These are phyloP conservation scores for Apodemus sylvaticus DNA, from an alignment of 2,113 vertebrate genomes.

Conservation along the genomic window DNA sequence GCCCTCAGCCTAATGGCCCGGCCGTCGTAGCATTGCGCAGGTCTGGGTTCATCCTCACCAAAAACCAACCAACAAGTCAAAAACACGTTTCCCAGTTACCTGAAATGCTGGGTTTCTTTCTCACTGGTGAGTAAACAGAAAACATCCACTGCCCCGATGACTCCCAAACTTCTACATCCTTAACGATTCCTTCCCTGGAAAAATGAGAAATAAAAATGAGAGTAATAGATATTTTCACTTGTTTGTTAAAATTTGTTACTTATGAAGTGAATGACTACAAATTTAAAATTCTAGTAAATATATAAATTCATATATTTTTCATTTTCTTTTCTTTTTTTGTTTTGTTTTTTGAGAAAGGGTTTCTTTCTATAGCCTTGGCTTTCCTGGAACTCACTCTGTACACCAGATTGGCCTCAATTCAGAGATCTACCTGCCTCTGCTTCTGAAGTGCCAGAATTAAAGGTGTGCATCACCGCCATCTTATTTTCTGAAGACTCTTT, in stretches of 20 bases:
- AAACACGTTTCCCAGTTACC: conserved; percentile 83
- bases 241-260: conserved; percentile 45
- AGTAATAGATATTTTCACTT: conserved; percentile 26
- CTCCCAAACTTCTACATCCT: conserved; percentile 94
- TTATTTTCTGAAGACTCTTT: conserved; percentile 42
- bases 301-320: conserved; percentile 2
- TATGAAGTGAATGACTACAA: conserved; percentile 15
- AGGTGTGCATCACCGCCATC: not conserved
- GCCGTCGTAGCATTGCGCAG: not conserved
- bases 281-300: conserved; percentile 51
- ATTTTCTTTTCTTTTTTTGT: not conserved
- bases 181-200: conserved; percentile 89
- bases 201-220: not conserved
- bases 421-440: not conserved
- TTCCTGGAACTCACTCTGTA: not conserved
- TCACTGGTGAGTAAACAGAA: conserved; percentile 90
- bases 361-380: not conserved
- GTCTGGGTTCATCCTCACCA: not conserved
- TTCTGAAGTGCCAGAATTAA: not conserved
- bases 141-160: conserved; percentile 94
- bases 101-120: conserved; percentile 86
- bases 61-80: not conserved
- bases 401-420: too few species aligned
- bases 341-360: not conserved
- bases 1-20: not conserved